phyloP scores from a whole-genome alignment of 2,888 invertebrate species.

The Coleophora deauratella region DNA sequence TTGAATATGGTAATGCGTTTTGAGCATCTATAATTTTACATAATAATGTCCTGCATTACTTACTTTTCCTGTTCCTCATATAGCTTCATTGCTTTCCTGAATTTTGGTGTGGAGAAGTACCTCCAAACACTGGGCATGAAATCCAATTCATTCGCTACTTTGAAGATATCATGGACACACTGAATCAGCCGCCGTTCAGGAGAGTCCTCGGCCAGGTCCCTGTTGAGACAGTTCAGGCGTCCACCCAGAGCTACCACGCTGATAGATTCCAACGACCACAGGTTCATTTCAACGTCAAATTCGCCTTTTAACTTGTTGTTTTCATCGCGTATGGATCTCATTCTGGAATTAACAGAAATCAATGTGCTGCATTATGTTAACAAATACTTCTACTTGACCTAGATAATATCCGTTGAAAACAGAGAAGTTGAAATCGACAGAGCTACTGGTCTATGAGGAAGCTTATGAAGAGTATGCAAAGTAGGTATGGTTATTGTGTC shows the following conservation, averaged over 20 bases:
- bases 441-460: too few species aligned
- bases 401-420: too few species aligned
- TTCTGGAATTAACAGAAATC: slow-evolving; percentile 42
- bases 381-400: too few species aligned
- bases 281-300: slow-evolving; percentile 70
- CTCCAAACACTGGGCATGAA: slow-evolving; percentile 44
- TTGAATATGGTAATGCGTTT: too few species aligned
- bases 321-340: slow-evolving; percentile 61
- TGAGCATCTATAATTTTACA: too few species aligned
- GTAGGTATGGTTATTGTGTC: too few species aligned
- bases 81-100: slow-evolving; percentile 40
- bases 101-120: slow-evolving; percentile 35
- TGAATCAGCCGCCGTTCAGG: slow-evolving; percentile 42
- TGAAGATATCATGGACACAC: slow-evolving; percentile 39
- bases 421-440: too few species aligned
- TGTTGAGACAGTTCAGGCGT: slow-evolving; percentile 45
- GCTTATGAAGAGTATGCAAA: too few species aligned
- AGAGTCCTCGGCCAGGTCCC: slow-evolving; percentile 41
- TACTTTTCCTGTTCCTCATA: slow-evolving; percentile 46
- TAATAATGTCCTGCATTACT: slow-evolving; percentile 15
- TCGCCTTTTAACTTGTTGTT: slow-evolving; percentile 70
- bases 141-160: slow-evolving; percentile 32
- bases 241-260: slow-evolving; percentile 50
- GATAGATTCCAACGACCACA: slow-evolving; percentile 78
- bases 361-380: too few species aligned